Conservation (phyloP, 2,797 vertebrate species). For the Pseudomugil gertrudae region DNA sequence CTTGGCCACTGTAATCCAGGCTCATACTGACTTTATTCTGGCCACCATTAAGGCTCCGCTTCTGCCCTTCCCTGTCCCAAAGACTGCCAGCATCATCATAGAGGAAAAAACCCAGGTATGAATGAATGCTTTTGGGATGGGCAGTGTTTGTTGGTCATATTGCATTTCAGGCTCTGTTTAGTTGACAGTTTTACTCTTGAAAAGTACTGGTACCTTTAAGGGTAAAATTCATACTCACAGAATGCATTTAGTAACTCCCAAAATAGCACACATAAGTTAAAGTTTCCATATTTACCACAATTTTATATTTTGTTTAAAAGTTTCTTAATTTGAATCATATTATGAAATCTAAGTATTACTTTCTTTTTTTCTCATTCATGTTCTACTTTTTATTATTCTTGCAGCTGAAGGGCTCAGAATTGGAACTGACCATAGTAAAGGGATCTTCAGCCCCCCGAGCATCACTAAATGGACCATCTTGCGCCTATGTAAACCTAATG, state of each 20-base stretch:
- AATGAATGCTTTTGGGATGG: background rate
- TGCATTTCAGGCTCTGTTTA: background rate
- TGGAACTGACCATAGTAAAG: conserved; percentile 90
- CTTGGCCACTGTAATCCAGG: conserved; percentile 89
- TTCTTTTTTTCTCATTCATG: background rate
- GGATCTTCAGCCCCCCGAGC: conserved; percentile 67
- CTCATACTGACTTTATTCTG: conserved; percentile 92
- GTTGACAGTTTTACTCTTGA: background rate
- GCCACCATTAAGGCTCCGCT: conserved; percentile 92
- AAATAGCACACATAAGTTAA: background rate
- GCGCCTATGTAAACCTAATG: conserved; percentile 89
- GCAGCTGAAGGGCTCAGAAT: conserved; percentile 93
- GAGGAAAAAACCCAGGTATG: conserved; percentile 92
- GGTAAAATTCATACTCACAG: background rate
- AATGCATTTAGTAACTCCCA: background rate
- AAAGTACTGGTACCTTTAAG: background rate
- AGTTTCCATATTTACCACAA: background rate
- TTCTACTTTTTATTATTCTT: conserved; percentile 15
- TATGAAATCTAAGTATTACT: background rate
- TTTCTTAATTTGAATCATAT: background rate
- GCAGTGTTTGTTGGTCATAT: background rate
- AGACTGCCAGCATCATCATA: conserved; percentile 86
- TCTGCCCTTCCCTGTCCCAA: conserved; percentile 86
- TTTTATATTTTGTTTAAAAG: background rate
- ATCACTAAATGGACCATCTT: conserved; percentile 83